These are phyloP conservation scores for Periplaneta americana DNA, from an alignment of 1,140 invertebrate genomes.

Conservation along the genomic window DNA sequence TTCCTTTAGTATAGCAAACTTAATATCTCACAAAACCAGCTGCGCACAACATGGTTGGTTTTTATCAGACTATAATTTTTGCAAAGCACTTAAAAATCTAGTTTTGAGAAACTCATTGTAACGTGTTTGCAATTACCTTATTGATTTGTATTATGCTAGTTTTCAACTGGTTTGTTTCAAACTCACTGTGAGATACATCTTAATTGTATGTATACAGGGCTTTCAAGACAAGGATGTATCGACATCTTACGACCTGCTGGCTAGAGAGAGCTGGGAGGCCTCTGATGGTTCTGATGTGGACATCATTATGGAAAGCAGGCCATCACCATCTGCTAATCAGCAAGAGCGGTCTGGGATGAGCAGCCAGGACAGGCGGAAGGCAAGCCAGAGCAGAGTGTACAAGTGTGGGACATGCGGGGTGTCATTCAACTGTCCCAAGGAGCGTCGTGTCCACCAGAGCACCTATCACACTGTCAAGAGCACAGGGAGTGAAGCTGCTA, in stretches of 20 bases:
- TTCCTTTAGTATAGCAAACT: too few relatives aligned
- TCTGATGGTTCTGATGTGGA: slow-evolving; percentile 59
- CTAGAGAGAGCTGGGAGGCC: slow-evolving; percentile 58
- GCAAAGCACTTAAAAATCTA: too few relatives aligned
- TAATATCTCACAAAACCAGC: too few relatives aligned
- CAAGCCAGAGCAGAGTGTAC: neutral
- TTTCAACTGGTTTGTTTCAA: too few relatives aligned
- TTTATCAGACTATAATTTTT: too few relatives aligned
- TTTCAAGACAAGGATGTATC: slow-evolving; percentile 44
- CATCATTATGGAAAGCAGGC: neutral
- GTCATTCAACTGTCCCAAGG: slow-evolving; percentile 56
- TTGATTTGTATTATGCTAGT: too few relatives aligned
- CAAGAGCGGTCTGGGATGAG: neutral
- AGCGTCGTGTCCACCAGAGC: slow-evolving; percentile 54
- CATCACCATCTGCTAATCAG: neutral
- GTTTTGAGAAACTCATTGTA: too few relatives aligned
- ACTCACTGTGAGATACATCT: too few relatives aligned
- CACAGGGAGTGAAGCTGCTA: neutral
- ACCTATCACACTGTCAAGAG: slow-evolving; percentile 20
- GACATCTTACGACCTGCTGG: slow-evolving; percentile 58
- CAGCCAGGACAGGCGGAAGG: neutral
- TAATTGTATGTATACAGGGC: neutral
- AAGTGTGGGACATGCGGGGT: slow-evolving; percentile 42
- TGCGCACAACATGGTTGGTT: too few relatives aligned
- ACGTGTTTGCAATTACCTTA: too few relatives aligned